Evolutionary conservation across 1,140 invertebrate species (phyloP), one percentile per base, ranked within the genome.

Genomic region (Aphelinus certus): DNA sequence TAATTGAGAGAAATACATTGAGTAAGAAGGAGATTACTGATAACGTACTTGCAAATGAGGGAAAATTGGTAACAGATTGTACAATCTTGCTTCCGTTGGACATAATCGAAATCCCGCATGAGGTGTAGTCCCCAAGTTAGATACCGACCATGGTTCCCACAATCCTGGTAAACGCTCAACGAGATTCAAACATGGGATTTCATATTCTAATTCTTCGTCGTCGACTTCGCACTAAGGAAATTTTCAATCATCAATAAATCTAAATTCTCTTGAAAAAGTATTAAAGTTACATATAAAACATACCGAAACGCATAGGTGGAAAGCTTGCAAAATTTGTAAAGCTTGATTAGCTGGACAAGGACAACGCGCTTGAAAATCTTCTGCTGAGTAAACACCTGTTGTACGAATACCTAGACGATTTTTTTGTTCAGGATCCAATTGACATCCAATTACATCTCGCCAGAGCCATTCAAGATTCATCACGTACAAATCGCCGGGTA

Each of bases 151-250:
- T 49, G 90, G 88, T 77, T 93, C 91, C 94, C 94, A 95, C 43
- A 95, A 84, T 53, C 93, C 93, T 49, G 91, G 91, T 10, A 95
- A 83, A 7, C 92, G 91, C 82, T 95, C 94, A 7, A 92, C 89
- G 60, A 94, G 88, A 84, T 95, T 95, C 78, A 94, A 92, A 80
- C 92, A 92, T 1, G 95, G 94, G 83, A 96, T 94, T 88, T 96
- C 95, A 82, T 93, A 95, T 83, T 95, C 93, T 45, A 93, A 88
- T 81, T 92, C 91, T 47, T 89, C 90, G 2, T 91, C 92, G 63
- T 94, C 94, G 48, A 92, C 90, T 73, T 95, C 94, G 83, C 92
- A 94, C 88, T 93, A 86, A 63, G 3, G 64, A 72, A 79, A 53
- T 53, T 48, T 64, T 43, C 26, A 7, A 55, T 47, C 7, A 43